A percentile compares a stretch with the other conserved stretches of the same genome.
phyloP scores from a whole-genome alignment of 2,888 invertebrate genomes.

The Coecobrya sp. region DNA sequence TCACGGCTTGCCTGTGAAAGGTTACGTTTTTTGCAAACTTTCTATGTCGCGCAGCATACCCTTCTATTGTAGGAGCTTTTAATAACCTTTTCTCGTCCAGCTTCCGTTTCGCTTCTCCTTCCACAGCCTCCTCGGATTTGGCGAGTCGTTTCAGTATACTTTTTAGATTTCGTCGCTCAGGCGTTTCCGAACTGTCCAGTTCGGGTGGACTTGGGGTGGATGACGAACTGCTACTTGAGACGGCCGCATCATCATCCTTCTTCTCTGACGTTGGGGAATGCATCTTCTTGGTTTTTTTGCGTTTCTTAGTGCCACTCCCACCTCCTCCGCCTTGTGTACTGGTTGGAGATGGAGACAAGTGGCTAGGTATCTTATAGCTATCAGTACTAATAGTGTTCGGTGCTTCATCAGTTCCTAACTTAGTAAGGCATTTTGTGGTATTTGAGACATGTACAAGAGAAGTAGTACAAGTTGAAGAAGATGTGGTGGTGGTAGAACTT shows the following conservation, averaged over 20 bases:
- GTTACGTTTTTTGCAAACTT: conserved; percentile 96
- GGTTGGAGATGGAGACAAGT: conserved; percentile 70
- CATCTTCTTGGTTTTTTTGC: conserved; percentile 72
- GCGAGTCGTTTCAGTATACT: conserved; percentile 95
- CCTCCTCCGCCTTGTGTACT: conserved; percentile 54
- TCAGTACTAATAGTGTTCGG: conserved; percentile 53
- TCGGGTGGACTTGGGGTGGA: conserved; percentile 87
- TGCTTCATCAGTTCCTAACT: conserved; percentile 70
- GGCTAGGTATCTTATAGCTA: conserved; percentile 69
- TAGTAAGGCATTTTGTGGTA: conserved; percentile 83
- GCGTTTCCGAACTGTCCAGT: conserved; percentile 93
- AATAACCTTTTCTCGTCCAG: conserved; percentile 91
- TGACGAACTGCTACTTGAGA: conserved; percentile 59
- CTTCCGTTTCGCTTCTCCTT: conserved; percentile 48
- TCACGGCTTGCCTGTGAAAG: conserved; percentile 92
- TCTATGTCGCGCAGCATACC: conserved; percentile 94
- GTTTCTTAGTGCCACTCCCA: conserved; percentile 60
- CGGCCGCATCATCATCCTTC: conserved; percentile 26
- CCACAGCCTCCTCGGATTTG: conserved; percentile 72
- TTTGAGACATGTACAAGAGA: conserved; percentile 79
- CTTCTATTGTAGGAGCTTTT: conserved; percentile 95
- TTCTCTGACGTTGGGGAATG: conserved; percentile 72
- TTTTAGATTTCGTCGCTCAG: conserved; percentile 93
- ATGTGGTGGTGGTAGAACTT: conserved; percentile 45
- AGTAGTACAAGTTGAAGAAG: neutral